A percentile compares a stretch with the other conserved stretches of the same genome.
Evolutionary conservation across 2,888 invertebrate genomes (phyloP).

Genomic region (Calliopum simillimum): DNA sequence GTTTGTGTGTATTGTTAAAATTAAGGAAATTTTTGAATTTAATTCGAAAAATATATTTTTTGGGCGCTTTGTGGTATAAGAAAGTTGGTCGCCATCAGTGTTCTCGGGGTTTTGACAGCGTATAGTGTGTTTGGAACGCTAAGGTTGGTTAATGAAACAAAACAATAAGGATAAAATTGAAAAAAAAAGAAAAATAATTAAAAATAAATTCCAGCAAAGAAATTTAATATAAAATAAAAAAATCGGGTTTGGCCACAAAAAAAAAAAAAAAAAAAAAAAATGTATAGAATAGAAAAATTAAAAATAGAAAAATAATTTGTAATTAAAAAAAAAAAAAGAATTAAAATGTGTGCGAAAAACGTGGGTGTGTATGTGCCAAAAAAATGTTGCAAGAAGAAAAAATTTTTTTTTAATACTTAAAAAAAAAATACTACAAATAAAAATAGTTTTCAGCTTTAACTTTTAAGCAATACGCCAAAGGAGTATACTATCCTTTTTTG

Average conservation of each 20-base stretch:
- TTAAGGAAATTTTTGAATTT: constrained; percentile 36
- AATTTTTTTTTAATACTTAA: too few relatives aligned
- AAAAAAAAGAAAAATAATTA: constrained; percentile 39
- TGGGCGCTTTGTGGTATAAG: constrained; percentile 64
- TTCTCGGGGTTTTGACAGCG: constrained; percentile 69
- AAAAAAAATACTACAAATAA: too few relatives aligned
- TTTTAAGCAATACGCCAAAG: too few relatives aligned
- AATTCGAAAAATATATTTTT: constrained; percentile 51
- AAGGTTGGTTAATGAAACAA: constrained; percentile 64
- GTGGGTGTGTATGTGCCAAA: too few relatives aligned
- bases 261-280: constrained; percentile 30
- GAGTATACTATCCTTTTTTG: too few relatives aligned
- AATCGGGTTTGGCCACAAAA: neutral
- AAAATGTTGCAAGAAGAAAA: too few relatives aligned
- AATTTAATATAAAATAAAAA: constrained; percentile 21
- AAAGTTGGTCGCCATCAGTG: constrained; percentile 67
- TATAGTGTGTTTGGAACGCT: constrained; percentile 69
- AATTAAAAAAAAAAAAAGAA: constrained; percentile 27
- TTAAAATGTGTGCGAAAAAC: neutral
- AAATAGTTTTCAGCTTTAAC: too few relatives aligned
- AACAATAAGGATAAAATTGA: constrained; percentile 12
- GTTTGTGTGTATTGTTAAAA: constrained; percentile 29
- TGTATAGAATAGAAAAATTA: constrained; percentile 14
- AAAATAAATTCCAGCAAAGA: constrained; percentile 41
- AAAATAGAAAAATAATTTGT: constrained; percentile 14